These are phyloP conservation scores for Rafetus swinhoei DNA, from an alignment of 2,113 vertebrate species.

Conservation along the genomic window DNA sequence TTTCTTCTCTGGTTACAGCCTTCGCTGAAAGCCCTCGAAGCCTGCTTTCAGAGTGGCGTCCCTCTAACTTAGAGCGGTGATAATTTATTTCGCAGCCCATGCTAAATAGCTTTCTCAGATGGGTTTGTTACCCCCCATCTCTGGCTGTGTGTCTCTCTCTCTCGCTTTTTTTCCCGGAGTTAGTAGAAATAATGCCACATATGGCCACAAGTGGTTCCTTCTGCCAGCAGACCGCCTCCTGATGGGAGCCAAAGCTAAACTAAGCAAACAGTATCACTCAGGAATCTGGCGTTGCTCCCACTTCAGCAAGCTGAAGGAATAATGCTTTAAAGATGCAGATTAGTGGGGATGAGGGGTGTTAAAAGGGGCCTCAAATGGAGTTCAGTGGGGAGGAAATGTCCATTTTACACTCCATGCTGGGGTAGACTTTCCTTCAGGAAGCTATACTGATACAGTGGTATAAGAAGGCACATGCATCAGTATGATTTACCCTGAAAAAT, in stretches of 20 bases:
- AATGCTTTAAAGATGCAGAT: background rate
- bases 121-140: background rate
- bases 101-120: background rate
- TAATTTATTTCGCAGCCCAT: accelerated
- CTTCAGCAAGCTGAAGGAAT: background rate
- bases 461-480: accelerated
- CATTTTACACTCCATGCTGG: accelerated
- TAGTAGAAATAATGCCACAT: background rate
- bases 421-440: background rate
- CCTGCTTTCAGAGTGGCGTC: background rate
- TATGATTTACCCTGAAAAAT: accelerated
- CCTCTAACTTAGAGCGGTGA: accelerated
- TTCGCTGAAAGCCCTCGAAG: background rate
- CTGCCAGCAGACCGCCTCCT: background rate
- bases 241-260: conserved; percentile 12
- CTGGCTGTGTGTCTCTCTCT: background rate
- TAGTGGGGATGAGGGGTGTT: background rate
- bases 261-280: background rate
- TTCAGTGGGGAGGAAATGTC: background rate
- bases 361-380: background rate
- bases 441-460: background rate
- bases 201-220: background rate
- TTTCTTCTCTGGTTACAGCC: background rate
- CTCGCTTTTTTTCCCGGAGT: background rate
- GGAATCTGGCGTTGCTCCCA: conserved; percentile 26